Conservation (phyloP, 2,797 vertebrate species). For the Calcarius lapponicus region DNA sequence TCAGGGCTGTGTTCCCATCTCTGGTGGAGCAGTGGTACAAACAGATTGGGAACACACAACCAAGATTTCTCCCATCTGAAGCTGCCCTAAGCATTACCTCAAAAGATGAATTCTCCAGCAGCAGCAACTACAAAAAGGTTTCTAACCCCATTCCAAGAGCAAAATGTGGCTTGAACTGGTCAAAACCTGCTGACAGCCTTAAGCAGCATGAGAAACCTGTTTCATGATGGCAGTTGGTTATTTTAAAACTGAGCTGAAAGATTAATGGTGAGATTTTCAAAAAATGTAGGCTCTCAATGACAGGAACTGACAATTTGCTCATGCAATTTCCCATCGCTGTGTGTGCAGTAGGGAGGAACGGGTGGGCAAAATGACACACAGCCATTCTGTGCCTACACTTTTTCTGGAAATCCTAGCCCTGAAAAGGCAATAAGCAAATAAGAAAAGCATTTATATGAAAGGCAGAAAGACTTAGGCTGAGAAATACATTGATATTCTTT, state of each 20-base stretch:
- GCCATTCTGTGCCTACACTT: neutral
- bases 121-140: neutral
- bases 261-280: constrained; percentile 65
- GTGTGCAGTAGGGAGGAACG: constrained; percentile 35
- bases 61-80: neutral
- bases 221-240: constrained; percentile 65
- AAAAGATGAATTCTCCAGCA: constrained; percentile 30
- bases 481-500: constrained; percentile 46
- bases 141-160: constrained; percentile 14
- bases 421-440: constrained; percentile 36
- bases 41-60: neutral
- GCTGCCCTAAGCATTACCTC: constrained; percentile 32
- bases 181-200: constrained; percentile 65
- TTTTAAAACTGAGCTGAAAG: constrained; percentile 69
- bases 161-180: constrained; percentile 34
- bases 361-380: constrained; percentile 30
- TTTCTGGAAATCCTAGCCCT: constrained; percentile 54
- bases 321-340: constrained; percentile 63
- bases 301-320: constrained; percentile 67
- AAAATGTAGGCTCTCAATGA: constrained; percentile 53
- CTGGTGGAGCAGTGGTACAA: neutral
- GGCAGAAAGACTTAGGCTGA: constrained; percentile 29
- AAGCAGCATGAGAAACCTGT: constrained; percentile 63
- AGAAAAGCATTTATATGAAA: constrained; percentile 35
- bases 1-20: neutral